Conservation (phyloP, 2,888 invertebrate genomes). For the Agriopis marginaria region DNA sequence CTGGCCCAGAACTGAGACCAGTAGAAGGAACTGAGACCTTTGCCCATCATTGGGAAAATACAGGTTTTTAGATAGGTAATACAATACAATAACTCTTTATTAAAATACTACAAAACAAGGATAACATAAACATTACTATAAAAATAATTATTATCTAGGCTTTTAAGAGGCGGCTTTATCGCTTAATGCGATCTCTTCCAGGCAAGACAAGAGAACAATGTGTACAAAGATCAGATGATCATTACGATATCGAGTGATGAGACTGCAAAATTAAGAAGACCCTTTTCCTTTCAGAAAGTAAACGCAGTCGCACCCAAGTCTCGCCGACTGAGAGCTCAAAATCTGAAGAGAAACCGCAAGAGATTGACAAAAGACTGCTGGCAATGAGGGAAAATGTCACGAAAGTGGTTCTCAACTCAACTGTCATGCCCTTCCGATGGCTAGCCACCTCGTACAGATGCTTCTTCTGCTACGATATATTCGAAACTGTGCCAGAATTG, state of each 20-base stretch:
- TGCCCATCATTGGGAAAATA: no score
- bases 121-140: no score
- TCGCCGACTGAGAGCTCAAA: slow-evolving; percentile 32
- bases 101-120: no score
- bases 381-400: slow-evolving; percentile 56
- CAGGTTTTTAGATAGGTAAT: no score
- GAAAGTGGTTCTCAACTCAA: slow-evolving; percentile 55
- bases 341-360: slow-evolving; percentile 2
- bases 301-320: slow-evolving; percentile 28
- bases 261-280: slow-evolving; percentile 14
- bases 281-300: slow-evolving; percentile 20
- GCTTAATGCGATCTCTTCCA: no score
- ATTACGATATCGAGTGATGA: neutral
- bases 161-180: no score
- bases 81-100: no score
- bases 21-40: no score
- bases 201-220: neutral
- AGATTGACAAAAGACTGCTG: slow-evolving; percentile 6
- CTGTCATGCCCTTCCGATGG: slow-evolving; percentile 58
- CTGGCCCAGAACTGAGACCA: no score
- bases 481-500: slow-evolving; percentile 48
- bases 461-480: slow-evolving; percentile 59
- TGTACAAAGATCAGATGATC: neutral
- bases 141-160: no score
- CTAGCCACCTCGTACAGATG: slow-evolving; percentile 54